Conservation (phyloP, 53 echinoderm and acorn worm genomes). For the Mesocentrotus franciscanus region DNA sequence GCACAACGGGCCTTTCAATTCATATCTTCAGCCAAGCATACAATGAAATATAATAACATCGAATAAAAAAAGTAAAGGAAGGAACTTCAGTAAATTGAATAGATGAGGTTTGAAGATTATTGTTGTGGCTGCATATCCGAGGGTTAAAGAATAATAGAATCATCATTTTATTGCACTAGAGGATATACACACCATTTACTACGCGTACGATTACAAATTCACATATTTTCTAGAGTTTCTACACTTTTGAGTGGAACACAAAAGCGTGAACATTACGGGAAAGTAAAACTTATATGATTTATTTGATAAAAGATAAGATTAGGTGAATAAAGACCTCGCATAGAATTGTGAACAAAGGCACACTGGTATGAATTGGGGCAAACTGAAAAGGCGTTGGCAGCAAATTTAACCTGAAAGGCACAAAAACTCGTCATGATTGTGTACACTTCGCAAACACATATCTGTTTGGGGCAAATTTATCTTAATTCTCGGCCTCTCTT, state of each 20-base stretch:
- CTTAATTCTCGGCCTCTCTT: slow-evolving; percentile 34
- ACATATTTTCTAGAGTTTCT: background rate
- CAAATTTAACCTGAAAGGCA: slow-evolving; percentile 39
- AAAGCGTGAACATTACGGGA: slow-evolving; percentile 28
- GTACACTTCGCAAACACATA: slow-evolving; percentile 43
- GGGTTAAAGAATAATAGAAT: slow-evolving; percentile 40
- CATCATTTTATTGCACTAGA: background rate
- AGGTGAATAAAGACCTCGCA: background rate
- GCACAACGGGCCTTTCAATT: slow-evolving; percentile 65
- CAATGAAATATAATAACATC: slow-evolving; percentile 20
- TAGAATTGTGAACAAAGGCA: slow-evolving; percentile 22
- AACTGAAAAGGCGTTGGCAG: slow-evolving; percentile 49
- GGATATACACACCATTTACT: slow-evolving; percentile 63
- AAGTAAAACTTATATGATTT: background rate
- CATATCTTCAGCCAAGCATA: slow-evolving; percentile 56
- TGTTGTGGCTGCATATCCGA: slow-evolving; percentile 27
- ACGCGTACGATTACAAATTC: slow-evolving; percentile 16
- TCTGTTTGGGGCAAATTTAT: slow-evolving; percentile 56
- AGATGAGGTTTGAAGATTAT: slow-evolving; percentile 38
- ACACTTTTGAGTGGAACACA: background rate
- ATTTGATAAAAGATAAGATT: background rate
- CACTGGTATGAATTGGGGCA: slow-evolving; percentile 13
- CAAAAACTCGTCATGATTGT: slow-evolving; percentile 49
- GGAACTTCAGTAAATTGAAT: slow-evolving; percentile 45
- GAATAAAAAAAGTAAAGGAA: slow-evolving; percentile 5